These are phyloP conservation scores for Calyptommatus sinebrachiatus DNA, from an alignment of 2,113 vertebrate species.

Conservation along the genomic window DNA sequence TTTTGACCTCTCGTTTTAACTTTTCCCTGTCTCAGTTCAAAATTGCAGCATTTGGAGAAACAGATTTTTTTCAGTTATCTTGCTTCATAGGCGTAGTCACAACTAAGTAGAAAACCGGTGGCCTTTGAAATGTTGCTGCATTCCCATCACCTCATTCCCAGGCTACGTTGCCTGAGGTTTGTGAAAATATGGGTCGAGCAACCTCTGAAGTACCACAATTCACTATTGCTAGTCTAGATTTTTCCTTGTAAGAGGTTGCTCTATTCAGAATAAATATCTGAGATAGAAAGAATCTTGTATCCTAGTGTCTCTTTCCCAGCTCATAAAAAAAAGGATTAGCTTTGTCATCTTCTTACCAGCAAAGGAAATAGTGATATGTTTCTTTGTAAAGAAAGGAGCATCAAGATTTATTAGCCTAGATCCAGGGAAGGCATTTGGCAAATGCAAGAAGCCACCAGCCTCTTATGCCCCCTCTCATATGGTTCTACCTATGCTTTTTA, in stretches of 20 bases:
- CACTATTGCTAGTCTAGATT: background rate
- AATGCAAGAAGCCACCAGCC: background rate
- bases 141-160: too few species aligned
- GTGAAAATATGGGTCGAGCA: too few species aligned
- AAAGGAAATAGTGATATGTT: background rate
- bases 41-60: background rate
- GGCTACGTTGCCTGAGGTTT: too few species aligned
- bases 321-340: background rate
- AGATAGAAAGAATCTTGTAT: background rate
- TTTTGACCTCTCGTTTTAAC: background rate
- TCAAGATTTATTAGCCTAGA: background rate
- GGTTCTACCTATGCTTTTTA: background rate
- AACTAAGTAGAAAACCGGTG: too few species aligned
- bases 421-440: background rate
- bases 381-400: background rate
- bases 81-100: background rate
- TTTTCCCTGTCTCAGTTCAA: background rate
- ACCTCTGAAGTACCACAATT: too few species aligned
- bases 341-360: background rate
- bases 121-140: too few species aligned
- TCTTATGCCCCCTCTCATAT: background rate
- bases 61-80: background rate
- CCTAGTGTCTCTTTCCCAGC: too few species aligned
- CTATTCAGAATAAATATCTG: background rate
- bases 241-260: background rate